Base-by-base conservation (phyloP, 1,140 invertebrate genomes). In the Heliothis virescens region DNA sequence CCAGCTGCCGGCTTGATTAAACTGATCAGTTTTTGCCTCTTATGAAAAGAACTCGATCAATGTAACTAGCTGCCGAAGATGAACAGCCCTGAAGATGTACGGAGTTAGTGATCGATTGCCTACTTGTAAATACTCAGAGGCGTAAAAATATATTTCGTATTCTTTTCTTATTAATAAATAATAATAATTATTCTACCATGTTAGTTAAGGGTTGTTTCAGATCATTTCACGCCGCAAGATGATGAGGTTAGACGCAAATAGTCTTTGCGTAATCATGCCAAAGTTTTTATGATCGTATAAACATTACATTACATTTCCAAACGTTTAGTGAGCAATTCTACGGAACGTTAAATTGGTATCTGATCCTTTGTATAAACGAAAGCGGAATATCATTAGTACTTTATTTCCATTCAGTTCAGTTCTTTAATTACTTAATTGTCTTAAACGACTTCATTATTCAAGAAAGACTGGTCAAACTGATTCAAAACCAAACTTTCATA, bases 1-100 rank as follows among this genome's bases (percentile, higher is more conserved):
- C 79, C 84, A 79, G 81, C 86, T 81, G 74, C 48, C 80, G 73
- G 81, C 88, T 87, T 93, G 92, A 94, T 94, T 93, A 91, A 92
- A 92, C 88, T 92, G 90, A 94, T 92, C 91, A 88, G 86, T 93
- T 93, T 90, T 90, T 91, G 88, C 89, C 86, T 83, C 86, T 88
- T 91, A 89, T 90, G 87, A 92, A 91, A 89, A 89, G 89, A 92
- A 89, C 85, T 90, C 79, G 71, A 90, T 89, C 88, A 89, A 85
- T 83, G 77, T 88, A 85, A 90, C 83, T 88, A 79, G 82, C 79
- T 80, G 67, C 76, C 75, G 82, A 84, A 81, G 65, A 85, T 82
- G 83, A 86, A 85, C 88, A 79, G 83, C 79, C 41, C 77, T 82
- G 82, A 84, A 83, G 74, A 82, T 81, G 80, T 53, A 26, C 60